Evolutionary conservation across 1,140 invertebrate genomes (phyloP).

Genomic region (Eumeta japonica): DNA sequence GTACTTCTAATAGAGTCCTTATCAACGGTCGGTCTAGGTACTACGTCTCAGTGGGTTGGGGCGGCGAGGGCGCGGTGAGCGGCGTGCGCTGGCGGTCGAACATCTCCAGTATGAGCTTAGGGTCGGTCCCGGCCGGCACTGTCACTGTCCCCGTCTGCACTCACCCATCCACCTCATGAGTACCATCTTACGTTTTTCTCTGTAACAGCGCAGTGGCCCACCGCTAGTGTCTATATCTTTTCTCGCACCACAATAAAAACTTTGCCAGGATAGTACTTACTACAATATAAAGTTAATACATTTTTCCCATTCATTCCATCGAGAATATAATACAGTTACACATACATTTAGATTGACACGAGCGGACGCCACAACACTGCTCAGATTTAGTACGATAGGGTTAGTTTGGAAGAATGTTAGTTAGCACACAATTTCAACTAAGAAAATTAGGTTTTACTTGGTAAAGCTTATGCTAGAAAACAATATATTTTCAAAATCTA

Average conservation of each 20-base stretch:
- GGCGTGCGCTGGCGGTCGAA: constrained; percentile 51
- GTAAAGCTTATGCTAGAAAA: too few species aligned
- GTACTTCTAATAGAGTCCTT: too few species aligned
- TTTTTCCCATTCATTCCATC: too few species aligned
- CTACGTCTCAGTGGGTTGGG: constrained; percentile 23
- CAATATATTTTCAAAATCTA: too few species aligned
- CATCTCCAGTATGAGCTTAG: constrained; percentile 57
- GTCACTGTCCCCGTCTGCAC: constrained; percentile 55
- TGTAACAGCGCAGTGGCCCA: constrained; percentile 29
- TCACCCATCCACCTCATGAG: constrained; percentile 28
- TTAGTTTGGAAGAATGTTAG: constrained; percentile 13
- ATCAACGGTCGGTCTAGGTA: too few species aligned
- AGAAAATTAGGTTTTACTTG: constrained; percentile 12
- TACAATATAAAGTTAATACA: too few species aligned
- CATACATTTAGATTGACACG: too few species aligned
- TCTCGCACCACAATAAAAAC: too few species aligned
- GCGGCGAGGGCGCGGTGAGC: constrained; percentile 38
- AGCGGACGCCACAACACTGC: constrained; percentile 51
- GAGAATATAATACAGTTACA: too few species aligned
- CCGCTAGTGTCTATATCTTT: constrained; percentile 15
- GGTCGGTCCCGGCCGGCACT: constrained; percentile 53
- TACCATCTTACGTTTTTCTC: constrained; percentile 51
- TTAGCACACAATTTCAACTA: constrained; percentile 17
- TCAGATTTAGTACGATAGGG: constrained; percentile 3
- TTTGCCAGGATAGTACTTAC: too few species aligned